Evolutionary conservation across 2,797 vertebrate species (phyloP).

Genomic region (Poeciliopsis presidionis): DNA sequence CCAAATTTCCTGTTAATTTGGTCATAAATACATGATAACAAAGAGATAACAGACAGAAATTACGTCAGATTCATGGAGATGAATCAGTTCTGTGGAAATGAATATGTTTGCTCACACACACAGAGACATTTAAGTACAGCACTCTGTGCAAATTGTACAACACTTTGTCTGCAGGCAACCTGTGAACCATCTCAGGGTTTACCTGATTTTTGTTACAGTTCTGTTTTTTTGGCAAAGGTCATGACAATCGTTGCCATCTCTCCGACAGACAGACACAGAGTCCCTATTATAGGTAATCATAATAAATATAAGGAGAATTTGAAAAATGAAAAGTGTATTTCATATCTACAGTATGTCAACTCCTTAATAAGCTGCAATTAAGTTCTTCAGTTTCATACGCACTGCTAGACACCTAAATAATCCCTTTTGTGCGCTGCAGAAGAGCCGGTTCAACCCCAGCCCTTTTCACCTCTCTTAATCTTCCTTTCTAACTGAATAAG

Average conservation of each 20-base stretch:
- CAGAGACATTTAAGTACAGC: neutral
- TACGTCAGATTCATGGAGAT: neutral
- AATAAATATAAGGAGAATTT: conserved; percentile 61
- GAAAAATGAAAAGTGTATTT: conserved; percentile 73
- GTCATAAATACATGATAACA: neutral
- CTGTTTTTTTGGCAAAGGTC: conserved; percentile 42
- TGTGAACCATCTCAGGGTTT: conserved; percentile 27
- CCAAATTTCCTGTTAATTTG: neutral
- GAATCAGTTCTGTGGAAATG: neutral
- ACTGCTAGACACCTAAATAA: conserved; percentile 74
- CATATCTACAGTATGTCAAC: conserved; percentile 63
- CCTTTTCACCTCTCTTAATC: conserved; percentile 63
- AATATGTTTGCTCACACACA: neutral
- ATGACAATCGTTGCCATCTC: conserved; percentile 28
- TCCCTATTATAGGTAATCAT: conserved; percentile 57
- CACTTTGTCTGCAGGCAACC: conserved; percentile 6
- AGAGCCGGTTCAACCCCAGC: conserved; percentile 61
- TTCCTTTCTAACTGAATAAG: conserved; percentile 71
- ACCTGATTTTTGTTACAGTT: conserved; percentile 23
- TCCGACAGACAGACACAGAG: conserved; percentile 41
- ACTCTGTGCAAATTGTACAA: neutral
- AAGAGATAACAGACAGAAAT: neutral
- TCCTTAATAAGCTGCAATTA: conserved; percentile 78
- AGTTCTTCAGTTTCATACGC: conserved; percentile 82
- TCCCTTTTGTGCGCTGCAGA: conserved; percentile 67